Evolutionary conservation across 2,113 vertebrate genomes (phyloP), one percentile per base, ranked within the genome.

Genomic region (Perccottus glenii): DNA sequence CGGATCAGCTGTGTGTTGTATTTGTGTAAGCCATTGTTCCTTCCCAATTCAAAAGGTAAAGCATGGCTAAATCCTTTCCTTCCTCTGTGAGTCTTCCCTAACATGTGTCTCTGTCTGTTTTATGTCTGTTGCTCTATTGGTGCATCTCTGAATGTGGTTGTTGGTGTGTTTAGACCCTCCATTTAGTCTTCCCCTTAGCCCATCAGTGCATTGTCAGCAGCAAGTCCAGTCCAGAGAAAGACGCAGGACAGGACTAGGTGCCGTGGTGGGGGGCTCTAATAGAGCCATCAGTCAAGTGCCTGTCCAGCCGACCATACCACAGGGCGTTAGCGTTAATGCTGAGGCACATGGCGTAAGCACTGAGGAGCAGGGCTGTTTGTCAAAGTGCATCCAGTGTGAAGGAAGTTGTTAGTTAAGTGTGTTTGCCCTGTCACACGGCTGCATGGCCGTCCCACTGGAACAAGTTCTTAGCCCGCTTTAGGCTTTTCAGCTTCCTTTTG

Each of bases 31-130:
- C 91, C 89, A 95, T 98, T 98, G 95, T 98, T 94, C 94, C 88
- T 84, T 87, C 87, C 88, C 87, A 82, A 92, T 91, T 95, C 94
- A 96, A 96, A 96, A 96, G 94, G 93, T 94, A 94, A 96, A 95
- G 96, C 96, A 95, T 96, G 94, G 94, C 94, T 96, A 95, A 94
- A 92, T 96, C 94, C 92, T 94, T 96, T 96, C 95, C 88, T 94
- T 74, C 83, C 68, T 88, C 49, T 84, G 70, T 58, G 15, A 55
- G 15, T 81, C 64, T 71, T 85, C 52, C 33, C 14, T 38, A 27
- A 27, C 33, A 15, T 33, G 78, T 83, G 74, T 85, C 81, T 33
- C 33, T 55, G 52, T 55, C 64, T 67, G 61, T 78, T 81, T 70
- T 75, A 59, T 78, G 75, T 68, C 69, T 78, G 76, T 60, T 66